These are phyloP conservation scores for Apis cerana DNA, from an alignment of 1,140 invertebrate species.

Conservation along the genomic window DNA sequence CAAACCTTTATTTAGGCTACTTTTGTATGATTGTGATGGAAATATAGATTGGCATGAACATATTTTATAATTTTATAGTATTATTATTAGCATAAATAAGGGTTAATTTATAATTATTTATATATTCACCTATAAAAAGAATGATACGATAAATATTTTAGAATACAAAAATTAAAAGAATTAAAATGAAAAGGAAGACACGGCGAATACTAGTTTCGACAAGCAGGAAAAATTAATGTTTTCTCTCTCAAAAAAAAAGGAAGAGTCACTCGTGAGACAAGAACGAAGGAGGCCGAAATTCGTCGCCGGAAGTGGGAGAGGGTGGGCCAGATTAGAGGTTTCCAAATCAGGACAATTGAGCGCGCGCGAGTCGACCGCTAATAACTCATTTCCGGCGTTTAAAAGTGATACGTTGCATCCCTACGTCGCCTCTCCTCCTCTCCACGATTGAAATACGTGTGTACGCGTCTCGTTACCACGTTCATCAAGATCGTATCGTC, in stretches of 20 bases:
- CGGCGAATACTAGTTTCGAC: neutral
- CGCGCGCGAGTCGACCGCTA: constrained; percentile 51
- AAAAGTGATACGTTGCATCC: constrained; percentile 58
- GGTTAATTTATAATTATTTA: too few species aligned
- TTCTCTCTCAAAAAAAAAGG: constrained; percentile 1
- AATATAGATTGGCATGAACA: too few species aligned
- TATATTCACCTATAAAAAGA: too few species aligned
- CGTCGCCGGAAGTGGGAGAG: constrained; percentile 21
- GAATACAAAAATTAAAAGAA: too few species aligned
- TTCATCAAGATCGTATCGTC: constrained; percentile 61
- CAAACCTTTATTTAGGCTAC: too few species aligned
- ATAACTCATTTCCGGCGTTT: constrained; percentile 65
- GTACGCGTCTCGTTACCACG: constrained; percentile 61
- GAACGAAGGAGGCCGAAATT: constrained; percentile 49
- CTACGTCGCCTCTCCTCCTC: neutral
- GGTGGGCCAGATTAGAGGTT: constrained; percentile 55
- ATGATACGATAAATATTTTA: too few species aligned
- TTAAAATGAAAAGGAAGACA: too few species aligned
- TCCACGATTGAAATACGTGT: neutral
- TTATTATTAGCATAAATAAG: too few species aligned
- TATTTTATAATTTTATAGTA: too few species aligned
- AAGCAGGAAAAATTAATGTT: constrained; percentile 9
- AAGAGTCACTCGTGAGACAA: constrained; percentile 19
- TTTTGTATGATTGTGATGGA: too few species aligned
- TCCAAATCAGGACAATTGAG: constrained; percentile 68